Conservation (phyloP, 2,888 invertebrate genomes). For the Hemistola chrysoprasaria region DNA sequence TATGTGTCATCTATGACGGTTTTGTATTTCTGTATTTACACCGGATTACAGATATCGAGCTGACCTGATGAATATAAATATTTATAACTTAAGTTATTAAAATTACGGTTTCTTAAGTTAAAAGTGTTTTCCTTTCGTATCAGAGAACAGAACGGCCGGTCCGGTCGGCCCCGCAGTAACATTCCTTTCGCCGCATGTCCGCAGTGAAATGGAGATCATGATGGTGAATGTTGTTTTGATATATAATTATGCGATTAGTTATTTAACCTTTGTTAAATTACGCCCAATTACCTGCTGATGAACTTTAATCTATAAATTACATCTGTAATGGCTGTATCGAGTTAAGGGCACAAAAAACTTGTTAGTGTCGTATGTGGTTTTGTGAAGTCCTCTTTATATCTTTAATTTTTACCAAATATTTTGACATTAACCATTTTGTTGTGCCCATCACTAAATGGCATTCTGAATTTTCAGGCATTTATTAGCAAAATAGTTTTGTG, state of each 20-base stretch:
- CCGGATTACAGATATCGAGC: slow-evolving; percentile 83
- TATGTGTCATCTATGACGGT: slow-evolving; percentile 84
- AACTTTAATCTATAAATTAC: slow-evolving; percentile 45
- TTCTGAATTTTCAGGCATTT: slow-evolving; percentile 81
- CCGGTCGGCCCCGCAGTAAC: slow-evolving; percentile 78
- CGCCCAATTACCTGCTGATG: slow-evolving; percentile 61
- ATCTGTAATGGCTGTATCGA: slow-evolving; percentile 75
- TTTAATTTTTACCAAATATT: slow-evolving; percentile 68
- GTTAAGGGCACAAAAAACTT: slow-evolving; percentile 79
- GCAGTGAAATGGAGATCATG: slow-evolving; percentile 77
- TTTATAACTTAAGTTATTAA: slow-evolving; percentile 84
- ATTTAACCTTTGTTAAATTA: slow-evolving; percentile 62
- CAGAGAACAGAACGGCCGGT: slow-evolving; percentile 60
- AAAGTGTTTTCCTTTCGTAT: slow-evolving; percentile 81
- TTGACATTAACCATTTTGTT: slow-evolving; percentile 80
- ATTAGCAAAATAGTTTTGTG: slow-evolving; percentile 79
- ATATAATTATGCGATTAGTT: slow-evolving; percentile 61
- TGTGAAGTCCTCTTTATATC: slow-evolving; percentile 65
- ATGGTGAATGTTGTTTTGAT: slow-evolving; percentile 71
- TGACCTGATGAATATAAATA: slow-evolving; percentile 84
- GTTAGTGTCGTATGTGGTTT: slow-evolving; percentile 76
- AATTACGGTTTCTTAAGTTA: slow-evolving; percentile 84
- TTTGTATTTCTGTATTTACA: slow-evolving; percentile 84
- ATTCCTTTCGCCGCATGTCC: slow-evolving; percentile 79
- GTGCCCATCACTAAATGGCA: slow-evolving; percentile 74